Evolutionary conservation across 2,888 invertebrate species (phyloP).

Genomic region (Lacanobia oleracea): DNA sequence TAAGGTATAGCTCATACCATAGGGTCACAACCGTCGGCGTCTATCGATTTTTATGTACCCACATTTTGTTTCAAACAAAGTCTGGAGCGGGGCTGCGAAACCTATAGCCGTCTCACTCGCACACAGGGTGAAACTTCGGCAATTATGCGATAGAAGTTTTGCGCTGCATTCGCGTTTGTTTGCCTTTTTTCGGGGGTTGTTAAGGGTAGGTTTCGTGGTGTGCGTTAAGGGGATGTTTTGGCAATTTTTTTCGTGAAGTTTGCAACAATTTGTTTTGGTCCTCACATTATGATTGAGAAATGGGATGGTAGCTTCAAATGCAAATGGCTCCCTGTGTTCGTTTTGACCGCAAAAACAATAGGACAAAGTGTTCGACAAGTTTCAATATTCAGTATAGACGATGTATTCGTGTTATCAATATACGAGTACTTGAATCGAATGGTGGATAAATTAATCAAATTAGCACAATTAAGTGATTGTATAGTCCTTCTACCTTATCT

Average conservation of each 20-base stretch:
- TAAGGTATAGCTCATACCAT: conserved; percentile 23
- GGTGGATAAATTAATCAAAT: too few species aligned
- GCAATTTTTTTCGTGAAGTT: neutral
- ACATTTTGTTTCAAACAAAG: conserved; percentile 78
- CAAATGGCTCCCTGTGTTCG: too few species aligned
- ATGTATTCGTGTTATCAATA: too few species aligned
- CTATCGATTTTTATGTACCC: conserved; percentile 82
- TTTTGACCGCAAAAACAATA: too few species aligned
- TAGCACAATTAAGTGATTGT: too few species aligned
- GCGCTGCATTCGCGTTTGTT: conserved; percentile 35
- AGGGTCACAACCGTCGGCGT: conserved; percentile 56
- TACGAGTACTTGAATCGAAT: too few species aligned
- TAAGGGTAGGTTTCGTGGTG: conserved; percentile 16
- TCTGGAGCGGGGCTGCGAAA: conserved; percentile 58
- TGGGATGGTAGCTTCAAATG: too few species aligned
- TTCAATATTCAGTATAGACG: too few species aligned
- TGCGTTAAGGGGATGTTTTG: conserved; percentile 9
- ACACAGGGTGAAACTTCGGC: conserved; percentile 48
- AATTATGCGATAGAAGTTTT: conserved; percentile 46
- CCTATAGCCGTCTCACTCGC: conserved; percentile 71
- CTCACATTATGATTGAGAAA: too few species aligned
- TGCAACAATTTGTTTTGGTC: neutral
- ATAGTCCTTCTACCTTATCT: too few species aligned
- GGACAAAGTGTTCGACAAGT: too few species aligned
- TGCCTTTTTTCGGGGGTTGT: conserved; percentile 41